Evolutionary conservation across 2,797 vertebrate species (phyloP).

Genomic region (Cynodonichthys magdalenae): DNA sequence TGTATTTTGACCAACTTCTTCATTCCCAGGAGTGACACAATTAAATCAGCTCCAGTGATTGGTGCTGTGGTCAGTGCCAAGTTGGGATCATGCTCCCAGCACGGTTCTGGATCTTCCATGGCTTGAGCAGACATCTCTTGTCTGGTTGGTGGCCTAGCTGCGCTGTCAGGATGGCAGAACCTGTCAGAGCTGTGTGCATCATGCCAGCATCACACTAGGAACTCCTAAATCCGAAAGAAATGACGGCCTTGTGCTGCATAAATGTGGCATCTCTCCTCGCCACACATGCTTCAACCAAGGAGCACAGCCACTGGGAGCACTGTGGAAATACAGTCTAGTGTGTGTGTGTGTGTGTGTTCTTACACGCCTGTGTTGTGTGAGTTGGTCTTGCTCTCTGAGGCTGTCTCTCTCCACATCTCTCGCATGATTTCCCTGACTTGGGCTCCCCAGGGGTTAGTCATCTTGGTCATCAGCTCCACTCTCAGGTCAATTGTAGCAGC

Average conservation of each 20-base stretch:
- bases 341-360: conserved; percentile 29
- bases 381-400: conserved; percentile 60
- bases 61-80: conserved; percentile 75
- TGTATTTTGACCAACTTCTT: conserved; percentile 35
- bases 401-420: conserved; percentile 70
- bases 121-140: conserved; percentile 80
- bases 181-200: conserved; percentile 79
- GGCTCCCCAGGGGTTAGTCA: conserved; percentile 74
- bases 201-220: conserved; percentile 78
- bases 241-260: conserved; percentile 65
- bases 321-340: conserved; percentile 33
- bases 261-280: conserved; percentile 69
- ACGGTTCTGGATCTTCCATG: conserved; percentile 75
- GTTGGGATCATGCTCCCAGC: conserved; percentile 79
- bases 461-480: conserved; percentile 77
- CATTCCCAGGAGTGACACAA: conserved; percentile 73
- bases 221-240: conserved; percentile 67
- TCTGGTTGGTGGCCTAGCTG: conserved; percentile 78
- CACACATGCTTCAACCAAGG: conserved; percentile 51
- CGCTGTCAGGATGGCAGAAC: conserved; percentile 78
- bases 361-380: conserved; percentile 35
- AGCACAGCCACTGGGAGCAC: conserved; percentile 38
- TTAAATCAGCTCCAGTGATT: conserved; percentile 77
- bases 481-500: conserved; percentile 81
- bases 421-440: conserved; percentile 74